phyloP scores from a whole-genome alignment of 2,888 invertebrate species.

The Philopedon plagiatum region DNA sequence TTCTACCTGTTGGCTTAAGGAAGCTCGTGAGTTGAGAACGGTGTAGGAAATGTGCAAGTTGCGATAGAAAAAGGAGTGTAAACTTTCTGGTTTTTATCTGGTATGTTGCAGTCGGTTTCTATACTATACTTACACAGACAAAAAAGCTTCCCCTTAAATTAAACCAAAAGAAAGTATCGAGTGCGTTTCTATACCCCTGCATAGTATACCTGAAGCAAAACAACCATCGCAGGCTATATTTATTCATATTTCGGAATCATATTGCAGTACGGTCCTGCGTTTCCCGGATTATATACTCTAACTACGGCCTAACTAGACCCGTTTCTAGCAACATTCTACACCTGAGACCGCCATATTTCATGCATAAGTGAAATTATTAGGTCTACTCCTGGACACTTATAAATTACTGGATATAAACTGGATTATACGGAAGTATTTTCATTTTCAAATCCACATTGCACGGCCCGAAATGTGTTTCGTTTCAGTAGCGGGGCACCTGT shows the following conservation, averaged over 20 bases:
- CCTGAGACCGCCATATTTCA: constrained; percentile 43
- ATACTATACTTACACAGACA: too few species aligned
- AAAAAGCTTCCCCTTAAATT: too few species aligned
- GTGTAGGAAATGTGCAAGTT: too few species aligned
- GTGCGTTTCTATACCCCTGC: too few species aligned
- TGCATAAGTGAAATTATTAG: constrained; percentile 48
- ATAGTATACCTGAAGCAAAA: too few species aligned
- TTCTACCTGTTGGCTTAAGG: constrained; percentile 36
- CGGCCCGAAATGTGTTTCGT: constrained; percentile 7
- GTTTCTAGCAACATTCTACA: constrained; percentile 27
- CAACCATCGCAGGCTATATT: too few species aligned
- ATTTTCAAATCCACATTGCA: constrained; percentile 29
- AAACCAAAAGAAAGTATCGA: too few species aligned
- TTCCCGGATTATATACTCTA: constrained; percentile 38
- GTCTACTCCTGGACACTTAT: constrained; percentile 47
- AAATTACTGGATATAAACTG: constrained; percentile 43
- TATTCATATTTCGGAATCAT: too few species aligned
- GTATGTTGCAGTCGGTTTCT: too few species aligned
- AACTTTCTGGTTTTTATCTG: too few species aligned
- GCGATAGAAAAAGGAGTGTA: too few species aligned
- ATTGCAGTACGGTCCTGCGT: constrained; percentile 18
- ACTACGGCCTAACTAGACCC: constrained; percentile 24
- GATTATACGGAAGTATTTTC: constrained; percentile 38
- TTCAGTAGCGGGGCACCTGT: constrained; percentile 12
- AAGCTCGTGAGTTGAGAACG: constrained; percentile 16